These are phyloP conservation scores for Resseliella maxima DNA, from an alignment of 2,888 invertebrate genomes.

Conservation along the genomic window DNA sequence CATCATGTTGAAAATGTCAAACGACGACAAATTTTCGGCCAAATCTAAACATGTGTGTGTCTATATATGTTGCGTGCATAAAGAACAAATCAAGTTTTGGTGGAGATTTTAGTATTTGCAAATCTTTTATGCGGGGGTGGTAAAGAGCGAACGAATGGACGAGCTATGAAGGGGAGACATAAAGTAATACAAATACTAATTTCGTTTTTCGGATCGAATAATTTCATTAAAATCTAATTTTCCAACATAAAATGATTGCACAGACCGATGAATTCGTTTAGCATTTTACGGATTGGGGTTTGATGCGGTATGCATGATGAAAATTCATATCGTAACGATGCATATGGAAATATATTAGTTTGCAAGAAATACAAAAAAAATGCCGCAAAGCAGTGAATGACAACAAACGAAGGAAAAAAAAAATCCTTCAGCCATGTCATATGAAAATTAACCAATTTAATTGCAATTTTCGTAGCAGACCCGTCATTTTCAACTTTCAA, in stretches of 20 bases:
- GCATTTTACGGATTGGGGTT: neutral
- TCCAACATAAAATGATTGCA: constrained; percentile 13
- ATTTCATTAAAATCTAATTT: constrained; percentile 49
- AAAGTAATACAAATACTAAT: constrained; percentile 37
- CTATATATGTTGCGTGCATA: neutral
- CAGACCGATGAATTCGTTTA: neutral
- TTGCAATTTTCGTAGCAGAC: constrained; percentile 41
- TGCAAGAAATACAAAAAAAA: neutral
- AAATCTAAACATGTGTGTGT: neutral
- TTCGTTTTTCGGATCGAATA: constrained; percentile 46
- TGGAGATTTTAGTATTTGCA: neutral
- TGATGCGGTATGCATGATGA: neutral
- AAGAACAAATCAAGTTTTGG: neutral
- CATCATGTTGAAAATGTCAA: neutral
- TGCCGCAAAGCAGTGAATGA: too few relatives aligned
- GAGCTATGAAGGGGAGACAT: too few relatives aligned
- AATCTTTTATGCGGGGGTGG: neutral
- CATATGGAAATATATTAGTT: neutral
- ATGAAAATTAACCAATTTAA: constrained; percentile 49
- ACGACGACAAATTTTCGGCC: neutral
- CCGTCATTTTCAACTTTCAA: constrained; percentile 2
- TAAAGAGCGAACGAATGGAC: neutral
- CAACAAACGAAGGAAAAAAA: neutral
- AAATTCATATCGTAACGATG: neutral
- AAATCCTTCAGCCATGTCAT: neutral